Evolutionary conservation across 2,888 invertebrate genomes (phyloP).

Genomic region (Conchocele bisecta): DNA sequence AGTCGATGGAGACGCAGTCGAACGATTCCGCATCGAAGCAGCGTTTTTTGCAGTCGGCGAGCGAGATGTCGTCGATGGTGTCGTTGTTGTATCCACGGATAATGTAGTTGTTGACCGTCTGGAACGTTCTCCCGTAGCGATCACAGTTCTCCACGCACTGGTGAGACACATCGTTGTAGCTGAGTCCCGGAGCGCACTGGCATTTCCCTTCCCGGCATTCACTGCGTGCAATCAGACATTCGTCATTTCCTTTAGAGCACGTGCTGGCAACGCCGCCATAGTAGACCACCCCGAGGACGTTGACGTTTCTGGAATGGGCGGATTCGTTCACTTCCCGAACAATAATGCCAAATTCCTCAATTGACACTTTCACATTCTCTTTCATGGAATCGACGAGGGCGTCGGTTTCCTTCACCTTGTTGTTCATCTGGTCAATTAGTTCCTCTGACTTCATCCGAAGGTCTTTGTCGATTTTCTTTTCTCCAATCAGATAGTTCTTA

Average conservation of each 20-base stretch:
- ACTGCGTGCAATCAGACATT: constrained; percentile 24
- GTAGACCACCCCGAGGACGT: constrained; percentile 37
- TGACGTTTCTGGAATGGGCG: constrained; percentile 41
- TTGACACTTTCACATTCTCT: neutral
- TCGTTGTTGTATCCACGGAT: constrained; percentile 44
- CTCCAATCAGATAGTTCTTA: constrained; percentile 26
- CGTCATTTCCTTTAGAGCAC: constrained; percentile 30
- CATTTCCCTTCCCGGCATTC: constrained; percentile 46
- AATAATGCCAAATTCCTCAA: constrained; percentile 20
- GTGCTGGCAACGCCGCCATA: constrained; percentile 44
- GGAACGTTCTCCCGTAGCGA: constrained; percentile 39
- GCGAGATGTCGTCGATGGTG: constrained; percentile 10
- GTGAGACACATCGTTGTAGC: constrained; percentile 25
- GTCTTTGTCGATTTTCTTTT: constrained; percentile 21
- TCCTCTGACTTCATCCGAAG: constrained; percentile 11
- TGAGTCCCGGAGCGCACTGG: constrained; percentile 43
- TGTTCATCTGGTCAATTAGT: constrained; percentile 33
- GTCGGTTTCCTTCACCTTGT: constrained; percentile 29
- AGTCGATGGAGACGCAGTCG: constrained; percentile 45
- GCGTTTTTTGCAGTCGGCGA: constrained; percentile 28
- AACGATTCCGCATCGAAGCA: constrained; percentile 29
- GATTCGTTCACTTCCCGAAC: constrained; percentile 39
- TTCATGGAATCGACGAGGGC: constrained; percentile 12
- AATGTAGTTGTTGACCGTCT: constrained; percentile 26
- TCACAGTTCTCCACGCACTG: constrained; percentile 26